Base-by-base conservation (phyloP, 2,113 vertebrate genomes). In the Carollia perspicillata region DNA sequence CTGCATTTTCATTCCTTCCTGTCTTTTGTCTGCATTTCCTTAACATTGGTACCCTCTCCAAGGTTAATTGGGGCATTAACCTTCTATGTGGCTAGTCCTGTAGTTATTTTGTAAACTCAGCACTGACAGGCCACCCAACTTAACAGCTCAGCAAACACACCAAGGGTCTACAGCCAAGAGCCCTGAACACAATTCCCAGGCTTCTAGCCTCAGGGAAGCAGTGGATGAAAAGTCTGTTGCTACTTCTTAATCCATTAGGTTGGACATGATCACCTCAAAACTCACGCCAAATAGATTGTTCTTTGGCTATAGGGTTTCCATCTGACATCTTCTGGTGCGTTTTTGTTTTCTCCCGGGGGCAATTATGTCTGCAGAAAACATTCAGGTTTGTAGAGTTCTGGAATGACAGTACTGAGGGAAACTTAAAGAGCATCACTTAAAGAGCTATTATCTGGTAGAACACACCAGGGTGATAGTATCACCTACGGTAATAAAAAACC, bases 1-100 rank as follows among this genome's bases (percentile, higher is more conserved):
- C 98, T 97, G 96, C 94, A 93, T 97, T 98, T 98, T 95, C 90
- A 97, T 94, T 90, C 74, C 77, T 89, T 90, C 83, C 79, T 96
- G 93, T 94, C 89, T 95, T 49, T 97, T 97, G 95, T 90, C 78
- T 17, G 3, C 84, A 90, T 95, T 98, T 97, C 96, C 97, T 97
- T 97, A 97, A 97, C 74, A 90, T 91, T 93, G 81, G 94, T 97
- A 86, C 95, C 97, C 96, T 97, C 97, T 98, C 97, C 97, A 95
- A 97, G 98, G 98, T 98, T 98, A 98, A 99, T 98, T 98, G 98
- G 98, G 98, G 98, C 89, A 80, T 53, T 97, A 97, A 98, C 98
- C 98, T 98, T 97, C 96, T 95, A 79, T 96, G 91, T 53, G 60
- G 71, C 95, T 94, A 84, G 93, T 97, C 66, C 4, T 72, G 75